Base-by-base conservation (phyloP, 2,113 vertebrate genomes). In the Xenotilapia caudafasciata region DNA sequence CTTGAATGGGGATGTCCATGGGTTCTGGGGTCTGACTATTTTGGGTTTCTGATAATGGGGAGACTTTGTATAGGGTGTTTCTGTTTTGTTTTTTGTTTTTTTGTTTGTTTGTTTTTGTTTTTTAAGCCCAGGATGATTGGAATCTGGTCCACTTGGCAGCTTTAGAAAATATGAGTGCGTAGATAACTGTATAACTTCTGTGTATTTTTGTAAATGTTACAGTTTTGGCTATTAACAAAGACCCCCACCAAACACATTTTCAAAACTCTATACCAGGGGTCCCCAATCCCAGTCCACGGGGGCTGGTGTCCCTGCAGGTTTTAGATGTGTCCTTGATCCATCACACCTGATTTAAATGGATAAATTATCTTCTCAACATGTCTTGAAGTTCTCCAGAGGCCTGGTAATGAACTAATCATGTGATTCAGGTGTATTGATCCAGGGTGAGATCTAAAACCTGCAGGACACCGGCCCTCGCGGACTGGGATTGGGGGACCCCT, bases 81-180 rank as follows among this genome's bases (percentile, higher is more conserved):
- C 1, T 58, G 5, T 5, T 8, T 3, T 3, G 28, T 0, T 58
- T 10, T 33, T 33, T 4, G n/a, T n/a, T n/a, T n/a, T n/a, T n/a
- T n/a, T n/a, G n/a, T n/a, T n/a, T n/a, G n/a, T n/a, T n/a, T n/a
- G n/a, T 6, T 23, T 7, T 4, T 12, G 0, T 26, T 58, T 10
- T 33, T 33, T 4, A 35, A n/a, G 17, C 2, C 2, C 31, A 35
- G 9, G 9, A 35, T 12, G 0, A 35, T 35, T 62, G 58, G 4
- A 62, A 3, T 62, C 58, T 62, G 58, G 58, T 31, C 28, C 28
- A 62, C 58, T 33, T 33, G 28, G 28, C 9, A 62, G 28, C 1
- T 4, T 62, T 4, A 11, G 58, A 33, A 33, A 62, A 33, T 62
- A 62, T 33, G 28, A 19, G 9, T 62, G 28, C 58, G 2, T 62